phyloP scores from a whole-genome alignment of 2,113 vertebrate genomes.

The Pelecanoides urinatrix region DNA sequence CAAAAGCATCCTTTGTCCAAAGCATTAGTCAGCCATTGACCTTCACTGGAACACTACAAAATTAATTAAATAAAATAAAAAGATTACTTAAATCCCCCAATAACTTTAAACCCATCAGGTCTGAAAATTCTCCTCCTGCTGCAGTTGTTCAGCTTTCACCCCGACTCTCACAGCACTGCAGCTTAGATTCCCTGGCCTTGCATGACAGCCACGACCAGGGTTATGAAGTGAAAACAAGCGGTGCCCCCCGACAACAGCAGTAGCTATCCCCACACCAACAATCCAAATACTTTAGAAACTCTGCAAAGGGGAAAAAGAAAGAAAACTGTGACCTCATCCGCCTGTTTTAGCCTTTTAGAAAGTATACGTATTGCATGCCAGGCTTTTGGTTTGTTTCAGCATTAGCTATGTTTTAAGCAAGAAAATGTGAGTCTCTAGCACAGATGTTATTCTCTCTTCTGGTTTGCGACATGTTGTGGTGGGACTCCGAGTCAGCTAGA shows the following conservation, averaged over 20 bases:
- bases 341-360: not conserved
- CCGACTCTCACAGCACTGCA: not conserved
- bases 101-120: not conserved
- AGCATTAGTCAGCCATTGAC: not conserved
- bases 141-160: not conserved
- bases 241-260: not conserved
- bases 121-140: not conserved
- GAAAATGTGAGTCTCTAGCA: not conserved
- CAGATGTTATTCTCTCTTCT: not conserved
- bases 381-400: not conserved
- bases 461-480: not conserved
- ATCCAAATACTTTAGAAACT: not conserved
- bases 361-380: not conserved
- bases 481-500: not conserved
- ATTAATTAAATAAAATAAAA: not conserved
- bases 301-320: not conserved
- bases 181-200: too few relatives aligned
- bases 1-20: not conserved
- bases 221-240: not conserved
- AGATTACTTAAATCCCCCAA: not conserved
- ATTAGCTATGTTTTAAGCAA: not conserved
- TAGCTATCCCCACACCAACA: not conserved
- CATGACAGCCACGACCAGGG: not conserved
- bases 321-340: not conserved
- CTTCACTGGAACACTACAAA: not conserved